Percentiles rank a stretch among this genome's conserved stretches.
Conservation (phyloP, 2,797 vertebrate species). For the Lateolabrax maculatus region DNA sequence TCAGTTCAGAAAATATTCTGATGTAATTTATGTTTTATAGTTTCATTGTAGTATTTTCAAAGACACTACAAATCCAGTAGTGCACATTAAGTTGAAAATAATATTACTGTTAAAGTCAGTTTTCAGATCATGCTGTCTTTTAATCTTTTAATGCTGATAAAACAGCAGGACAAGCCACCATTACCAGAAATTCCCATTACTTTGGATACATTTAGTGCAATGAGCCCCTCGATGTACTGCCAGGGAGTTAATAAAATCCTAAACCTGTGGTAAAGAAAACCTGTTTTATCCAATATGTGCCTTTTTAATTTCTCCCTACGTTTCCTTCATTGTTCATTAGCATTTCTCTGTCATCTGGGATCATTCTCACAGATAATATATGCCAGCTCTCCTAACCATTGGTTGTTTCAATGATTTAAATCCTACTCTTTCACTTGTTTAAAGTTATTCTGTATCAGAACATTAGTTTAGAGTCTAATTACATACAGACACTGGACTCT, state of each 20-base stretch:
- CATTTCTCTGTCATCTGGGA: conserved; percentile 33
- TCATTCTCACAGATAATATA: too few species aligned
- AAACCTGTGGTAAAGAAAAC: not conserved
- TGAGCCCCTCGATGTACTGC: conserved; percentile 16
- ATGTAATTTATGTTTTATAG: not conserved
- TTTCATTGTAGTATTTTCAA: conserved; percentile 14
- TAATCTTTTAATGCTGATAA: conserved; percentile 22
- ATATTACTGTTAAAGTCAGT: not conserved
- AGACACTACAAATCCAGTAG: not conserved
- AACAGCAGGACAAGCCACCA: conserved; percentile 19
- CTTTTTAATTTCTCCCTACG: not conserved
- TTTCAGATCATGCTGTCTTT: conserved; percentile 10
- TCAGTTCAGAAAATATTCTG: not conserved
- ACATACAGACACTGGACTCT: not conserved
- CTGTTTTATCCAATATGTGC: not conserved
- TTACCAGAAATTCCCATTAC: conserved; percentile 21
- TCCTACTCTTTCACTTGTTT: not conserved
- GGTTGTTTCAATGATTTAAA: conserved; percentile 16
- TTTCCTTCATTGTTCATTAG: conserved; percentile 8
- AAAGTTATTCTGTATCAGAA: not conserved
- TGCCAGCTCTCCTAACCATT: too few species aligned
- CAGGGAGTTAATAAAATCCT: conserved; percentile 4
- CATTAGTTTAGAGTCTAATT: not conserved
- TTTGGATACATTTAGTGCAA: conserved; percentile 8
- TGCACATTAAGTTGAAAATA: conserved; percentile 12